phyloP scores from a whole-genome alignment of 2,113 vertebrate species.

The Gracilinanus agilis region DNA sequence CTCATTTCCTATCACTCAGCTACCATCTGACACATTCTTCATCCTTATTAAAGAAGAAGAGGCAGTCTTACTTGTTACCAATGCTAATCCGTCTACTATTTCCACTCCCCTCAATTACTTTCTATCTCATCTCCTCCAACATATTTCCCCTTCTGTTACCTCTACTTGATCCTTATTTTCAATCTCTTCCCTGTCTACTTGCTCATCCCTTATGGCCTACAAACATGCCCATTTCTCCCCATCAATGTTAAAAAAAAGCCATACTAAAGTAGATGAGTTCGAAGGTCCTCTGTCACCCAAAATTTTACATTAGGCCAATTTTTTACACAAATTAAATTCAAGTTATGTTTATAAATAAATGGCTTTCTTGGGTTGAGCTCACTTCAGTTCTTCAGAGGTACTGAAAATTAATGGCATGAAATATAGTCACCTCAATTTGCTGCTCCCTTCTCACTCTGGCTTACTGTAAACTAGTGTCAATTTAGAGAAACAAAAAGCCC shows the following conservation, averaged over 20 bases:
- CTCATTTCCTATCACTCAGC: not conserved
- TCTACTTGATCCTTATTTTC: not conserved
- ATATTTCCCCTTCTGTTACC: not conserved
- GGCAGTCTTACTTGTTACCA: not conserved
- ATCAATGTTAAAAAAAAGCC: not conserved
- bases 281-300: not conserved
- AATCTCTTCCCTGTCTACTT: not conserved
- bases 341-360: not conserved
- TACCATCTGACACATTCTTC: not conserved
- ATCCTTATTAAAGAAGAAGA: not conserved
- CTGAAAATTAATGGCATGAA: not conserved
- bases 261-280: not conserved
- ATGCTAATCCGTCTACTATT: not conserved
- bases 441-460: not conserved
- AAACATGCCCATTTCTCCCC: not conserved
- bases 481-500: not conserved
- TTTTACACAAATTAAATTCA: not conserved
- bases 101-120: not conserved
- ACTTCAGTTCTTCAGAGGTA: not conserved
- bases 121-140: not conserved
- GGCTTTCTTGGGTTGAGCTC: not conserved
- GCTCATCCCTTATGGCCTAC: not conserved
- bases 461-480: not conserved
- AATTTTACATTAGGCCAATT: not conserved
- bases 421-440: not conserved